These are phyloP conservation scores for Eucidaris tribuloides DNA, from an alignment of 35 echinoderm and acorn worm species.

Conservation along the genomic window DNA sequence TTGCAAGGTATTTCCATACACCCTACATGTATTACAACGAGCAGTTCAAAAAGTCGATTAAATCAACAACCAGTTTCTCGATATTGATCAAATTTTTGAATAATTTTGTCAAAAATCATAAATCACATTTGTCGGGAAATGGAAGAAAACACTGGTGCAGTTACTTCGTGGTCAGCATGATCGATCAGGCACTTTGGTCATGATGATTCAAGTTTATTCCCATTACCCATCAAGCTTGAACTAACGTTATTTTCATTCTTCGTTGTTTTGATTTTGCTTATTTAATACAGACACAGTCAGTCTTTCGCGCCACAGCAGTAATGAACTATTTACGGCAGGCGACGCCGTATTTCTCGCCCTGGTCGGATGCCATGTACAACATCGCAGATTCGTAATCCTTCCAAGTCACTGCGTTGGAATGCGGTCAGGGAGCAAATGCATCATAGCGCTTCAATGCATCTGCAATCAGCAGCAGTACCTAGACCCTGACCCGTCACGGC, in stretches of 20 bases:
- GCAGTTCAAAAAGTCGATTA: no score
- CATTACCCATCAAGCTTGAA: neutral
- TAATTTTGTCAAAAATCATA: no score
- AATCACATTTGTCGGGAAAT: no score
- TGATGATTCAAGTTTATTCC: neutral
- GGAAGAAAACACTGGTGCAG: no score
- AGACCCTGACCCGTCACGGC: slow-evolving; percentile 33
- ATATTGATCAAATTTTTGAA: no score
- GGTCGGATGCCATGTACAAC: slow-evolving; percentile 40
- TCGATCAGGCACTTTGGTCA: neutral
- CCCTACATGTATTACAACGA: no score
- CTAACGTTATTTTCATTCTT: neutral
- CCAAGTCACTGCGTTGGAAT: slow-evolving; percentile 26
- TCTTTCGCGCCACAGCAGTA: slow-evolving; percentile 78
- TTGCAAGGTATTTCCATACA: no score
- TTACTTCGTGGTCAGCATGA: no score
- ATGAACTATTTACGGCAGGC: slow-evolving; percentile 59
- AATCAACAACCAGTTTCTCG: no score
- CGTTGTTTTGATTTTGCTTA: neutral
- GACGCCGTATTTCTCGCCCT: slow-evolving; percentile 78
- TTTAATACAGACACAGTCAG: slow-evolving; percentile 56
- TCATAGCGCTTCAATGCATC: no score
- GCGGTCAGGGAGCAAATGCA: no score
- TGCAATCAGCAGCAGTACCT: slow-evolving; percentile 62
- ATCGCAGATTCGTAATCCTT: neutral